Conservation (phyloP, 2,888 invertebrate species). For the Lagria hirta region DNA sequence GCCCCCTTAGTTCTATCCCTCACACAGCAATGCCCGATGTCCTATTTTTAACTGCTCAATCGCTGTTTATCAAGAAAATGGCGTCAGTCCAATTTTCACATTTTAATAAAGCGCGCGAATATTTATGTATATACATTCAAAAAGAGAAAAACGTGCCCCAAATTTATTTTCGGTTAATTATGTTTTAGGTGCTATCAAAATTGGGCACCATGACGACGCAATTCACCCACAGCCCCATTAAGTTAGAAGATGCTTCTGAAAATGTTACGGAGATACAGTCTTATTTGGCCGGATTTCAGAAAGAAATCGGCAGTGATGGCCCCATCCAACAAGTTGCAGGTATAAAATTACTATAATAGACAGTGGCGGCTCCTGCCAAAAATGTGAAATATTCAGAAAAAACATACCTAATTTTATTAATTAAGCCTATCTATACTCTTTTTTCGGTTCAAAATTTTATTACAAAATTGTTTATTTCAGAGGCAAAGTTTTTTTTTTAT, state of each 20-base stretch:
- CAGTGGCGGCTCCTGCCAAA: no score
- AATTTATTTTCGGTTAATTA: not conserved
- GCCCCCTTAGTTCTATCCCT: not conserved
- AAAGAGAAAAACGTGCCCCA: no score
- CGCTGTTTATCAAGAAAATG: slow-evolving; percentile 40
- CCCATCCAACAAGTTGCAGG: slow-evolving; percentile 54
- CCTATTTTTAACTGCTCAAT: slow-evolving; percentile 39
- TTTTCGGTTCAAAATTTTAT: no score
- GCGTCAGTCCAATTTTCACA: slow-evolving; percentile 35
- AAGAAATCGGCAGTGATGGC: slow-evolving; percentile 67
- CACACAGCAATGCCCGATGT: slow-evolving; percentile 16
- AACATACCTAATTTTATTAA: no score
- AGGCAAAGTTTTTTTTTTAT: no score
- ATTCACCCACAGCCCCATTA: slow-evolving; percentile 49
- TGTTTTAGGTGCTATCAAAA: slow-evolving; percentile 5
- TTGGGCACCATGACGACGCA: slow-evolving; percentile 49
- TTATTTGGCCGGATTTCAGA: slow-evolving; percentile 79
- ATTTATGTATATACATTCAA: slow-evolving; percentile 27
- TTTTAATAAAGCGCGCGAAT: slow-evolving; percentile 10
- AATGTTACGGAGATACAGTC: slow-evolving; percentile 73
- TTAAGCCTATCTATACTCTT: no score
- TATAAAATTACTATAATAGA: slow-evolving; percentile 33
- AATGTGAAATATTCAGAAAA: no score
- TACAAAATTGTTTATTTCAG: no score
- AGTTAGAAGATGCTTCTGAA: slow-evolving; percentile 54